Evolutionary conservation across 2,113 vertebrate species (phyloP), one percentile per base, ranked within the genome.

Genomic region (Pluvianellus socialis): DNA sequence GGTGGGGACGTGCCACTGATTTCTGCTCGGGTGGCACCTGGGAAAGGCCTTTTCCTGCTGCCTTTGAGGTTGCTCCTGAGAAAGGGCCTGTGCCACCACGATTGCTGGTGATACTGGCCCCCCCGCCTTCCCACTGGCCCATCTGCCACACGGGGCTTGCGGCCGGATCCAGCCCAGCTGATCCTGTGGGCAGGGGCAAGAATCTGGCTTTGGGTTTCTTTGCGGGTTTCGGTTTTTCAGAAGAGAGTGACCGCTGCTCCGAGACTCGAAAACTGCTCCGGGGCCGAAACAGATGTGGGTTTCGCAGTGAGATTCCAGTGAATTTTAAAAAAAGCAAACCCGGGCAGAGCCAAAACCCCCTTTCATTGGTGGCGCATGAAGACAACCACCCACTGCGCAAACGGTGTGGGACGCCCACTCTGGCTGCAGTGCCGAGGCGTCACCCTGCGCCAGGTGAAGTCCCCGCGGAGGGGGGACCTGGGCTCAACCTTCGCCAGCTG

Each of bases 141-240:
- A 1, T 11, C 53, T 20, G 65, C 67, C 1, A 0, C 47, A 4
- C 0, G 0, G 40, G 22, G 14, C 53, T 49, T 1, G 30, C 0
- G 1, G 32, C 35, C 1, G 0, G 26, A 30, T 28, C n/a, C 26
- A 3, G 20, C 35, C 55, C 14, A 3, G 86, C 22, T 5, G 22
- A 30, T 2, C 5, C 9, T 1, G 0, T 0, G 2, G 16, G 33
- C 45, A 40, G 33, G 55, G 23, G 6, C 20, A 44, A 35, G 42
- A n/a, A 63, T 5, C 52, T 0, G 15, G 3, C 44, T 79, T 67
- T 10, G 7, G 55, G 72, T 63, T 96, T 74, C 82, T 42, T 59
- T 80, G 94, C 2, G 47, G 89, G 47, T 94, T 96, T 91, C 2
- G 0, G 4, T 86, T 62, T 86, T 72, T 72, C 4, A 4, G 49